Conservation (phyloP, 1,140 invertebrate genomes). For the Trichonephila clavata region DNA sequence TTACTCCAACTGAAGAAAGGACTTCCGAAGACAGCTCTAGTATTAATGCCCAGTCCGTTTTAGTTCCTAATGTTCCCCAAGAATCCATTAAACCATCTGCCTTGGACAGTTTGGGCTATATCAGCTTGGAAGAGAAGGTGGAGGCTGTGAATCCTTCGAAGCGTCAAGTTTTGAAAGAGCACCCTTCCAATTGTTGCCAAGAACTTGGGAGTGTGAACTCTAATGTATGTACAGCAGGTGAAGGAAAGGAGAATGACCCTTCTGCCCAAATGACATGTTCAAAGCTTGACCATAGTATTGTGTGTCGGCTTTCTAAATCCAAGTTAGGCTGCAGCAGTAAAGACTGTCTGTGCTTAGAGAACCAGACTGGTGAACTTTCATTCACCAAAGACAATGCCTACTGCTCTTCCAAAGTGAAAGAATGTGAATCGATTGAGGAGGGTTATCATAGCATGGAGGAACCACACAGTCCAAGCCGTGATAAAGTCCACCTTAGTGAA, state of each 20-base stretch:
- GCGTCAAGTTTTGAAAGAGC: slow-evolving; percentile 22
- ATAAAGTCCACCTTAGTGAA: slow-evolving; percentile 31
- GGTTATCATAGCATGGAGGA: slow-evolving; percentile 81
- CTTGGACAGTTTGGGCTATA: slow-evolving; percentile 68
- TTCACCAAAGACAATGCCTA: slow-evolving; percentile 15
- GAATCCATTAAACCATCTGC: slow-evolving; percentile 49
- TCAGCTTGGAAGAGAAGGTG: slow-evolving; percentile 63
- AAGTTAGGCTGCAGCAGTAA: background rate
- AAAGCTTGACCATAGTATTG: background rate
- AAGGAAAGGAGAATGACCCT: slow-evolving; percentile 61
- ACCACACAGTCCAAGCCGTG: slow-evolving; percentile 51
- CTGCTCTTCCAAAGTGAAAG: slow-evolving; percentile 26
- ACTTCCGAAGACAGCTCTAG: slow-evolving; percentile 36
- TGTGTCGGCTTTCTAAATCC: background rate
- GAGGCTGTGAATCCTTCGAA: background rate
- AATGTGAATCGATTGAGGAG: slow-evolving; percentile 73
- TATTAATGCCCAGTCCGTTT: background rate
- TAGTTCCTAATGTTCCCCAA: slow-evolving; percentile 42
- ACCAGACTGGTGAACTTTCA: background rate
- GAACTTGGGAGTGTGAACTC: background rate
- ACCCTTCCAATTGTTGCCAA: slow-evolving; percentile 37
- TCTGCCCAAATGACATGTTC: background rate
- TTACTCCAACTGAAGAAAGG: slow-evolving; percentile 55
- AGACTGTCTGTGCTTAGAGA: slow-evolving; percentile 38
- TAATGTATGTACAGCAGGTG: background rate